These are phyloP conservation scores for Esox lucius DNA, from an alignment of 2,797 vertebrate species.

Conservation along the genomic window DNA sequence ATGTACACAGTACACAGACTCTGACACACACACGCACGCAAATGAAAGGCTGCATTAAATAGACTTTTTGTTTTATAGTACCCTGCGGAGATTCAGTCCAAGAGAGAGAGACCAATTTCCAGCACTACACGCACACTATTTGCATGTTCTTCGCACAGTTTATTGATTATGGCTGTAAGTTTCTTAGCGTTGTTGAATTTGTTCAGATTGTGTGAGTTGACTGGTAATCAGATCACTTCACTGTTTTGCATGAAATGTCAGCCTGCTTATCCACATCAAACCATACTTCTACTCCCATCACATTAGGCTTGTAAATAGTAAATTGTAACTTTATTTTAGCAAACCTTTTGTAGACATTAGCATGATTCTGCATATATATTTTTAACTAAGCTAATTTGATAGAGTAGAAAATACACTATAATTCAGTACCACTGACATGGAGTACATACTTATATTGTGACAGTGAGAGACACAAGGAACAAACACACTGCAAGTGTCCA, in stretches of 20 bases:
- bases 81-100: background rate
- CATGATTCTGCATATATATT: too few species aligned
- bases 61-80: slow-evolving; percentile 10
- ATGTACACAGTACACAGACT: slow-evolving; percentile 7
- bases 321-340: too few species aligned
- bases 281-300: background rate
- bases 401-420: too few species aligned
- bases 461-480: too few species aligned
- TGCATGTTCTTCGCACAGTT: background rate
- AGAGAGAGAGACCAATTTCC: slow-evolving; percentile 14
- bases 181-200: background rate
- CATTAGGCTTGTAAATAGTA: background rate
- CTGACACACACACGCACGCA: slow-evolving; percentile 17
- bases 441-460: too few species aligned
- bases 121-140: slow-evolving; percentile 1
- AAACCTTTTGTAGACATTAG: too few species aligned
- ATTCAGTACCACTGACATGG: too few species aligned
- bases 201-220: background rate
- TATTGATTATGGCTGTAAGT: background rate
- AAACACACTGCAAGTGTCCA: too few species aligned
- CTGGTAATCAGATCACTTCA: background rate
- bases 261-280: background rate
- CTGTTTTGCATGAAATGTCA: background rate
- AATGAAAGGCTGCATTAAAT: slow-evolving; percentile 7
- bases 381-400: too few species aligned